Conservation (phyloP, 2,797 vertebrate species). For the Myioborus melanocephalus region DNA sequence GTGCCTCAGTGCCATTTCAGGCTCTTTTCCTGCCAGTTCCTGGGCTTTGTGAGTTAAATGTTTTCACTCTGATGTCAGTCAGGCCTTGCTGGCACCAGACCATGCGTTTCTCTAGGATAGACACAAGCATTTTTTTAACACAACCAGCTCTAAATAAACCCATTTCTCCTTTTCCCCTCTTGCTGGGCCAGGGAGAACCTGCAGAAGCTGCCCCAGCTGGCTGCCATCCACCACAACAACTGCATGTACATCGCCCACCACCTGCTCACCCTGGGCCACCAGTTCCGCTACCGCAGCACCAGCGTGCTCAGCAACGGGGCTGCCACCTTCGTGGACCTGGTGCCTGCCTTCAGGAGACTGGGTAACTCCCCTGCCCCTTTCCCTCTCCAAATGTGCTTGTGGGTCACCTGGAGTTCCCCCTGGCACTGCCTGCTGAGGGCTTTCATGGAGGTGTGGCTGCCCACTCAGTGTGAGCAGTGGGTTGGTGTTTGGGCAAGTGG, state of each 20-base stretch:
- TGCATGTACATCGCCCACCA: conserved; percentile 97
- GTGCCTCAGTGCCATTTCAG: neutral
- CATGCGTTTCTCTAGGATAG: fast-evolving
- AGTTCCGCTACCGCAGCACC: conserved; percentile 84
- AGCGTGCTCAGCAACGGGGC: conserved; percentile 80
- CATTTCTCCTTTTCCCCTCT: neutral
- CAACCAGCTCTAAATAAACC: neutral
- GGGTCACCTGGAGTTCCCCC: fast-evolving
- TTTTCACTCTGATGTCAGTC: neutral
- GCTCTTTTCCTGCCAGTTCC: neutral
- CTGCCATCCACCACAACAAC: conserved; percentile 98
- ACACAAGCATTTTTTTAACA: fast-evolving
- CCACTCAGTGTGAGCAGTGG: fast-evolving
- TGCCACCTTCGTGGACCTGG: conserved; percentile 91
- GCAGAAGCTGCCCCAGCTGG: conserved; percentile 92
- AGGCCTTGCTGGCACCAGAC: neutral
- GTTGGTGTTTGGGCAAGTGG: neutral
- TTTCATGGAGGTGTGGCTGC: neutral
- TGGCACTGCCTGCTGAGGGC: neutral
- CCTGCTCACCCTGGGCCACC: conserved; percentile 92
- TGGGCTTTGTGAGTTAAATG: neutral
- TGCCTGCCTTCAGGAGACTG: conserved; percentile 90
- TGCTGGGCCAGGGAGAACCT: conserved; percentile 85
- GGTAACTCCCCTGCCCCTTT: conserved; percentile 72
- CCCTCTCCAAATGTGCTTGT: neutral